Base-by-base conservation (phyloP, 2,888 invertebrate species). In the Epiperipatus broadwayi region DNA sequence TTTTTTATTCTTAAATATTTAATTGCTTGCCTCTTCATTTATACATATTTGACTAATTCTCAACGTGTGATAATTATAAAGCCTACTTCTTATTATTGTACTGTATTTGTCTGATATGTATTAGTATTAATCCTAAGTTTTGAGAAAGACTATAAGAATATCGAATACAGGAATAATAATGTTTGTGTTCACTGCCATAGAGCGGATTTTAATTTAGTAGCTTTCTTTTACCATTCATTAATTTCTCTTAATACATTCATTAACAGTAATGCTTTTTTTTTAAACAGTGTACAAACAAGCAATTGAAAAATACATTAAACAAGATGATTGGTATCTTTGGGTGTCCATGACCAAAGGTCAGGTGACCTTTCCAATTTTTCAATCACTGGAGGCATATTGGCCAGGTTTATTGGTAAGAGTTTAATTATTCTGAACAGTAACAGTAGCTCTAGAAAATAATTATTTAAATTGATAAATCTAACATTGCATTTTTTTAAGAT, bases 291-390 rank as follows among this genome's bases (percentile, higher is more conserved):
- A 63, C 49, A 54, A 57, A 21, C 48, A 49, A 12, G 49, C 61
- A 0, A 60, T 68, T 36, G 60, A 65, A 41, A 56, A 58, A 40
- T 55, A 64, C 48, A 48, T 95, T 50, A 78, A 83, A 52, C 75
- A 79, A 51, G 91, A 89, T 49, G 93, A 97, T 58, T 99, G 97
- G 95, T 89, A 91, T 56, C 72, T 95, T 50, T 97, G 95, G 95
- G 95, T 87, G 0, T 81, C 87, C n/a, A 97, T 97, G 95, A 71
- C 77, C 32, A 81, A 87, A 52, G 95, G 85, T 0, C 80, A 84
- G 54, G 80, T 95, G 4, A 89, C 93, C 0, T 62, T 91, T 50
- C 93, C 95, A 0, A 80, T 95, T n/a, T 97, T 95, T 60, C 95
- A 97, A 58, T 93, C 91, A 0, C 65, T 99, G 16, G 97, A 99